Conservation (phyloP, 92 coral and sea anemone genomes). For the Pocillopora meandrina region DNA sequence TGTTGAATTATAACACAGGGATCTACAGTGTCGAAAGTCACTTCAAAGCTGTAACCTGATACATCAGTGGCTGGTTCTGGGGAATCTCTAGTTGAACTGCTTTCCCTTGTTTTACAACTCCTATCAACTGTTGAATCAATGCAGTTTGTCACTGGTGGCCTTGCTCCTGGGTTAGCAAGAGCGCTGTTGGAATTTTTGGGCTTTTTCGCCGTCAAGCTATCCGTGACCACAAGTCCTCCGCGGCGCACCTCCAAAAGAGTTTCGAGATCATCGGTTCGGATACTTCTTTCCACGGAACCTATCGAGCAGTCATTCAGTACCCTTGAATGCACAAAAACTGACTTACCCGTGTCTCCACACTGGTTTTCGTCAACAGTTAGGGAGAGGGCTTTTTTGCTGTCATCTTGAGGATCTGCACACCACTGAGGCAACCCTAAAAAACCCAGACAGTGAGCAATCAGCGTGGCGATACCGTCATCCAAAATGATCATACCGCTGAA, state of each 20-base stretch:
- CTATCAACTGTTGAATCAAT: conserved; percentile 25
- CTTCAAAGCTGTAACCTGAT: conserved; percentile 17
- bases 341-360: neutral
- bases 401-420: neutral
- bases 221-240: neutral
- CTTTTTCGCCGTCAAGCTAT: conserved; percentile 8
- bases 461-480: conserved; percentile 38
- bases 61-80: neutral
- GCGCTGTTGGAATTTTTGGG: neutral
- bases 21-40: conserved; percentile 37
- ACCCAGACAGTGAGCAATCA: conserved; percentile 48
- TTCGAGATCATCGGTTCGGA: neutral
- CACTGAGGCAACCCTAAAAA: conserved; percentile 60
- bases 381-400: neutral
- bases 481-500: conserved; percentile 59
- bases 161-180: neutral
- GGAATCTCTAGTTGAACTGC: neutral
- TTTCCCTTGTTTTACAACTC: conserved; percentile 28
- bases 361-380: neutral
- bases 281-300: conserved; percentile 1
- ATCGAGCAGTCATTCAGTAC: neutral
- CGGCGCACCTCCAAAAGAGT: conserved; percentile 12
- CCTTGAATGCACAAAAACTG: neutral
- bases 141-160: neutral
- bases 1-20: conserved; percentile 63